Base-by-base conservation (phyloP, 2,797 vertebrate species). In the Siniperca obscura region DNA sequence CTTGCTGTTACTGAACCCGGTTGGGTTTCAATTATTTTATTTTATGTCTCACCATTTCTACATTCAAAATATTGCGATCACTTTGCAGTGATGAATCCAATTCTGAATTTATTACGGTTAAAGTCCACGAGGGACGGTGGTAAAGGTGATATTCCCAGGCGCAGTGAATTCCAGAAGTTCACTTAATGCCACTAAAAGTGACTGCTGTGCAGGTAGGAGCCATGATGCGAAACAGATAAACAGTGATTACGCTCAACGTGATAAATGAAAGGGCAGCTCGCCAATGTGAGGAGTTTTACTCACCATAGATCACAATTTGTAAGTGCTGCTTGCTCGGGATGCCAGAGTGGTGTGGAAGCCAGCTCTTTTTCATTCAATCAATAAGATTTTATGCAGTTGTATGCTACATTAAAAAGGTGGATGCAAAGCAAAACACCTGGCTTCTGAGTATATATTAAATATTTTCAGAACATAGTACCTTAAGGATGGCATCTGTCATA, bases 301-400 rank as follows among this genome's bases (percentile, higher is more conserved):
- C 81, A 81, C 90, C 91, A 93, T 94, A 92, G 90, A 95, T 93
- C 93, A 94, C 93, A 94, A 92, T 95, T 94, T 94, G 92, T 86
- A 87, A 91, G 89, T 83, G 81, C 83, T 83, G 90, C 88, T 93
- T 87, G 85, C 81, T 89, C 36, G 79, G 64, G 78, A 86, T 87
- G 86, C 87, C 73, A 72, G 80, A 78, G 71, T 40, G 50, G 76
- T 87, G 76, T 79, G 62, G 86, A 81, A 85, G 84, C 76, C 83
- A 82, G 76, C 70, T 85, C 82, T 81, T 88, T 81, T 85, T 91
- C 86, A 88, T 90, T 87, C 83, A 89, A 86, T 93, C 93, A 91
- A 89, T 94, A 89, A 1, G 70, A 81, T 89, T 91, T 91, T 86
- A 92, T 89, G 87, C 86, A 86, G 79, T 76, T 83, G 80, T 78